A percentile compares a stretch with the other conserved stretches of the same genome.
Evolutionary conservation across 2,797 vertebrate genomes (phyloP).

Genomic region (Zenarchopterus dispar): DNA sequence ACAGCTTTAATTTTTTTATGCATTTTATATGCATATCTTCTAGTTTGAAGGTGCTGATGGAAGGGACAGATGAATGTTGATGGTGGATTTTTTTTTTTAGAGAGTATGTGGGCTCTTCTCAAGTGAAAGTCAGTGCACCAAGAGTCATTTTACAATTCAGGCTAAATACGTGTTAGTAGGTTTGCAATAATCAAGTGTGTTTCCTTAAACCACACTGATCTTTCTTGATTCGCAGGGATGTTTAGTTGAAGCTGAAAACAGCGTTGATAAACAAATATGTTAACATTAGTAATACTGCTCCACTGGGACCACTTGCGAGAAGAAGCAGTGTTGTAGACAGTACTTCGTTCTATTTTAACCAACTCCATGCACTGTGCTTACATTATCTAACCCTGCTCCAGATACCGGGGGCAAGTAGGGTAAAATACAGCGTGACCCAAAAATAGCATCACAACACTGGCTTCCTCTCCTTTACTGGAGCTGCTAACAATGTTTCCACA

Average conservation of each 20-base stretch:
- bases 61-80: conserved; percentile 50
- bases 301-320: background rate
- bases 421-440: conserved; percentile 68
- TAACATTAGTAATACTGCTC: conserved; percentile 14
- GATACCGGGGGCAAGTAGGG: conserved; percentile 65
- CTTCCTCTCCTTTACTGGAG: conserved; percentile 58
- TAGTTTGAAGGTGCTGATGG: conserved; percentile 59
- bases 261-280: conserved; percentile 4
- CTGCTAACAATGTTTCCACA: conserved; percentile 59
- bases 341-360: conserved; percentile 39
- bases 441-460: conserved; percentile 65
- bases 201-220: background rate
- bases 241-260: background rate
- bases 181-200: conserved; percentile 32
- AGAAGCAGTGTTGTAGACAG: conserved; percentile 15
- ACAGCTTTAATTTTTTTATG: conserved; percentile 90
- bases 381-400: conserved; percentile 63
- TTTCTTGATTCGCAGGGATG: conserved; percentile 1
- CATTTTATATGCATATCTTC: conserved; percentile 92
- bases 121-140: conserved; percentile 47
- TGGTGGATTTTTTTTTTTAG: too few species aligned
- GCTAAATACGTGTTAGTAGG: conserved; percentile 56
- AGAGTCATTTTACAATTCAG: conserved; percentile 57
- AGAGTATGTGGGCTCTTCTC: conserved; percentile 57
- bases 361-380: conserved; percentile 47